phyloP scores from a whole-genome alignment of 1,140 invertebrate species.

The Anastrepha ludens region DNA sequence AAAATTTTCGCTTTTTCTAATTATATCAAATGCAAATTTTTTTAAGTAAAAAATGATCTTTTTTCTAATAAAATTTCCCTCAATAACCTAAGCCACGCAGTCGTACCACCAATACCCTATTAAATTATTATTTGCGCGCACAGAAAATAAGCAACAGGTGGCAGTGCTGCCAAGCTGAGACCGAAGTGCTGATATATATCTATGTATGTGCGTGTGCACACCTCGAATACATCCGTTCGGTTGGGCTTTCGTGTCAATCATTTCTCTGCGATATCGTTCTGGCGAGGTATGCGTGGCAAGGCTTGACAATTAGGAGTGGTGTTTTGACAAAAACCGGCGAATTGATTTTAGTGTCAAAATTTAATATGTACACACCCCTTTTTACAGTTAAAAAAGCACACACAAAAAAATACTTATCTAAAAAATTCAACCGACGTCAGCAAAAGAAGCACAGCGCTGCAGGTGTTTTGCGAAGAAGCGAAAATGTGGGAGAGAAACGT shows the following conservation, averaged over 20 bases:
- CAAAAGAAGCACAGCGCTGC: neutral
- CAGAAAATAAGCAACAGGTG: too few species aligned
- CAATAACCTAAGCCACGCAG: too few species aligned
- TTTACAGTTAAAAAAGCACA: neutral
- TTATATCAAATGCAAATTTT: too few species aligned
- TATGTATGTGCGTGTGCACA: neutral
- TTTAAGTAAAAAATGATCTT: too few species aligned
- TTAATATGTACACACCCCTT: constrained; percentile 29
- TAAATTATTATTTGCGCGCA: too few species aligned
- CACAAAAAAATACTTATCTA: neutral
- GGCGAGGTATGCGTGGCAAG: neutral
- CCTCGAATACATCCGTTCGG: neutral
- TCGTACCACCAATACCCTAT: too few species aligned
- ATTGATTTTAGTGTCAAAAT: constrained; percentile 35
- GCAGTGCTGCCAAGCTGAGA: neutral
- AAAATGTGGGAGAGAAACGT: neutral
- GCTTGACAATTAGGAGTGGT: constrained; percentile 19
- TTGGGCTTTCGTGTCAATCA: neutral
- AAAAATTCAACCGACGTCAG: neutral
- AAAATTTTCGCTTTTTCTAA: too few species aligned
- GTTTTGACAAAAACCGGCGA: neutral
- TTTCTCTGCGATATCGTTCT: neutral
- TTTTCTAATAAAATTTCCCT: too few species aligned
- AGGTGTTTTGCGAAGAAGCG: neutral
- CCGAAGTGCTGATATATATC: neutral